Base-by-base conservation (phyloP, 2,797 vertebrate genomes). In the Pipistrellus pipistrellus region DNA sequence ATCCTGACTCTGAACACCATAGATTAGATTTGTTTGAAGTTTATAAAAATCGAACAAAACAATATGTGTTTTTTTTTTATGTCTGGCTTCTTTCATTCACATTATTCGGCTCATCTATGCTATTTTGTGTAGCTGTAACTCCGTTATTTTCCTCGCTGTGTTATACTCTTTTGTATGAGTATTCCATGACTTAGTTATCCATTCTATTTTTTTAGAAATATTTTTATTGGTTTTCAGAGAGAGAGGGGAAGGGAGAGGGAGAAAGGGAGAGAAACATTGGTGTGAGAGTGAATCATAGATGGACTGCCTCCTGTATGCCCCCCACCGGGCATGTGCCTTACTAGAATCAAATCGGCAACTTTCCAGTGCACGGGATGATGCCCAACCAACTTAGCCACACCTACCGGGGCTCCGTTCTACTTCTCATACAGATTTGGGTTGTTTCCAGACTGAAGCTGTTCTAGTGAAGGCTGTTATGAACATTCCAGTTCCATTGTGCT, bases 21-120 rank as follows among this genome's bases (percentile, higher is more conserved):
- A 66, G 44, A 53, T 68, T 71, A 93, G 41, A 91, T 66, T 41
- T n/a, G 27, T 77, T 90, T 73, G 41, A 87, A 90, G 12, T 83
- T 86, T 91, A 73, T 27, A 71, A 72, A 78, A 59, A 44, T 48
- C 46, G 25, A 83, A 77, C 21, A 25, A 86, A 80, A 72, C 20
- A 59, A 25, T 66, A 35, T 51, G 9, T 21, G 35, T 4, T 38
- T 69, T 57, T 18, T 44, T 64, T 85, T 66, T 59, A 44, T 78
- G 12, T 9, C 46, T 44, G 71, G 10, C 53, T 88, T 93, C 41
- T 91, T 93, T 66, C 57, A 91, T 27, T 71, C 75, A 83, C 27
- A 48, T 44, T 53, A 75, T 44, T 62, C 89, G 13, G 14, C 66
- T 88, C 32, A 32, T 59, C 7, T 41, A 66, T 46, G 41, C 20